Percentiles rank a stretch among this genome's conserved stretches.
Conservation (phyloP, 2,888 invertebrate genomes). For the Bursaphelenchus okinawaensis region DNA sequence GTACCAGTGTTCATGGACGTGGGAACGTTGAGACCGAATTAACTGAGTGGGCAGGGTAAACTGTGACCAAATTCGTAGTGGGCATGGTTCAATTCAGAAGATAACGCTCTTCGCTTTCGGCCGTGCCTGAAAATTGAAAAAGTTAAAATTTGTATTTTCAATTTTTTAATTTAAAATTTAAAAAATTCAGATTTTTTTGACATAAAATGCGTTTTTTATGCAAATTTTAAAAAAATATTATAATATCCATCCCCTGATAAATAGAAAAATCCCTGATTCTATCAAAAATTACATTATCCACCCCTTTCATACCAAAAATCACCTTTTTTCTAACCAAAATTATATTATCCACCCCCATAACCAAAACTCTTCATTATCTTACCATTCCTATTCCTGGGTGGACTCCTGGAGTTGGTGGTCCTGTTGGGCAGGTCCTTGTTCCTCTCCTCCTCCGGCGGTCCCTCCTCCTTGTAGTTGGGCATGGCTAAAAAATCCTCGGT, state of each 20-base stretch:
- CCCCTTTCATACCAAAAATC: too few species aligned
- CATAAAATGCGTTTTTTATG: too few species aligned
- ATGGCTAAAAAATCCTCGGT: conserved; percentile 7
- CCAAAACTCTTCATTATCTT: too few species aligned
- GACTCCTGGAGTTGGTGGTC: conserved; percentile 3
- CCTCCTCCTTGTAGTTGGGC: conserved; percentile 2
- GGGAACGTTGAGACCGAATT: too few species aligned
- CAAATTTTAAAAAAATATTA: too few species aligned
- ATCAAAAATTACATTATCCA: too few species aligned
- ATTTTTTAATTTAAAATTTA: too few species aligned
- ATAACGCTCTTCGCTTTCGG: neutral
- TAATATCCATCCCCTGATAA: neutral
- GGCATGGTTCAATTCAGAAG: neutral
- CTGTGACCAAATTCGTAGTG: neutral
- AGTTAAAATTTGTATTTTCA: neutral
- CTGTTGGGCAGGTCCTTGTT: neutral
- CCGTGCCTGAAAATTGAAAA: neutral
- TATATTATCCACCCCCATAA: too few species aligned
- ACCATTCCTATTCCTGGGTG: neutral
- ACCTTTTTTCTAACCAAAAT: too few species aligned
- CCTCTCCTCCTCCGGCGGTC: neutral
- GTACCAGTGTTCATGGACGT: too few species aligned
- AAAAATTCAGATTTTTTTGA: too few species aligned
- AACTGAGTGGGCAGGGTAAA: neutral
- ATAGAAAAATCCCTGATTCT: neutral